Percentiles rank a stretch among this genome's conserved stretches.
Conservation (phyloP, 2,888 invertebrate genomes). For the Mesoligia furuncula region DNA sequence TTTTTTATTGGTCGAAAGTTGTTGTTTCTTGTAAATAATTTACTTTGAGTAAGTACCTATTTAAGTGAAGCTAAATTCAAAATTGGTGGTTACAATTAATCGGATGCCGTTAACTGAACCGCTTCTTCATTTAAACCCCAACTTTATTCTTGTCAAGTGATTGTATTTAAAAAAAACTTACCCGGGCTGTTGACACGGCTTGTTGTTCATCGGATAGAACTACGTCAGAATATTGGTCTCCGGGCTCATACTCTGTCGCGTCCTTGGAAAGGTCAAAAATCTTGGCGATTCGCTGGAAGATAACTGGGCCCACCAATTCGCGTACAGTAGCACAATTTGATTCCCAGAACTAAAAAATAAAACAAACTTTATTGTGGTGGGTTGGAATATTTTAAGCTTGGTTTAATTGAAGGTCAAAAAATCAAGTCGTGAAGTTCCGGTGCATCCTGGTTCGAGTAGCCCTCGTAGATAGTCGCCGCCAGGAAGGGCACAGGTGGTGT, state of each 20-base stretch:
- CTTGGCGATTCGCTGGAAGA: constrained; percentile 81
- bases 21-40: not conserved
- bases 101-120: not conserved
- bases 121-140: not conserved
- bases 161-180: constrained; percentile 17
- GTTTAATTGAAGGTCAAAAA: not conserved
- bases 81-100: not conserved
- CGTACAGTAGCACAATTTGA: constrained; percentile 78
- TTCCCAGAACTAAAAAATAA: constrained; percentile 83
- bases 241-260: constrained; percentile 72
- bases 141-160: not conserved
- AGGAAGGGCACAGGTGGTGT: not conserved
- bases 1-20: not conserved
- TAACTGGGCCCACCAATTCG: constrained; percentile 78
- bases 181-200: constrained; percentile 23
- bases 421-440: not conserved
- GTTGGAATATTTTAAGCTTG: not conserved
- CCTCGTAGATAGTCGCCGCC: not conserved
- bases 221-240: constrained; percentile 68
- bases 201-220: constrained; percentile 78
- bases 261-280: constrained; percentile 80
- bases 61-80: not conserved
- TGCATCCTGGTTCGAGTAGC: not conserved
- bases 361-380: not conserved
- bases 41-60: not conserved